Percentiles rank a stretch among this genome's conserved stretches.
phyloP scores from a whole-genome alignment of 1,140 invertebrate genomes.

The Archivesica marissinica region DNA sequence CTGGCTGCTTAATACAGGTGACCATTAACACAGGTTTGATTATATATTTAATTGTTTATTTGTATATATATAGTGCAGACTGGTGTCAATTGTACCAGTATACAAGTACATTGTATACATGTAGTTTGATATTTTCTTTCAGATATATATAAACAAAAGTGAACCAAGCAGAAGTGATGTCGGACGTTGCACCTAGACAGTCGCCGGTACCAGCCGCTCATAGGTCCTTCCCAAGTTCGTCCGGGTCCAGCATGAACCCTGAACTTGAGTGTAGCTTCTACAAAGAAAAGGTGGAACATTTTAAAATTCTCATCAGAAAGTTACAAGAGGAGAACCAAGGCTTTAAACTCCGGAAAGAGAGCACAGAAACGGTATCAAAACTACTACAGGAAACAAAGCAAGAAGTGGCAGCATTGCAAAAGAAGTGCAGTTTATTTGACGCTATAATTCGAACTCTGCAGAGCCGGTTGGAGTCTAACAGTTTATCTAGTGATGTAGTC shows the following conservation, averaged over 20 bases:
- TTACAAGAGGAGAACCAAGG: conserved; percentile 72
- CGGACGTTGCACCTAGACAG: background rate
- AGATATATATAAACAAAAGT: too few relatives aligned
- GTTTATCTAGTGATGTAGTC: conserved; percentile 67
- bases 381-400: conserved; percentile 75
- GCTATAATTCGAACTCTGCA: conserved; percentile 77
- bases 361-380: conserved; percentile 77
- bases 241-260: conserved; percentile 48
- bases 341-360: conserved; percentile 72
- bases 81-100: background rate
- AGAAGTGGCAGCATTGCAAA: conserved; percentile 68
- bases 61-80: background rate
- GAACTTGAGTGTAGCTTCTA: conserved; percentile 70
- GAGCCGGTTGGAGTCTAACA: conserved; percentile 71
- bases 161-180: background rate
- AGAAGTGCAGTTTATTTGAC: conserved; percentile 70
- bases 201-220: background rate
- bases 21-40: background rate
- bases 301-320: conserved; percentile 74
- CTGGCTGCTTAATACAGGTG: too few relatives aligned
- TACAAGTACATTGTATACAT: too few relatives aligned
- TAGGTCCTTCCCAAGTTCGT: background rate
- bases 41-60: background rate
- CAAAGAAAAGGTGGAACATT: conserved; percentile 74
- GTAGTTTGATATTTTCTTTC: too few relatives aligned